These are phyloP conservation scores for Galeruca laticollis DNA, from an alignment of 2,888 invertebrate species.

Conservation along the genomic window DNA sequence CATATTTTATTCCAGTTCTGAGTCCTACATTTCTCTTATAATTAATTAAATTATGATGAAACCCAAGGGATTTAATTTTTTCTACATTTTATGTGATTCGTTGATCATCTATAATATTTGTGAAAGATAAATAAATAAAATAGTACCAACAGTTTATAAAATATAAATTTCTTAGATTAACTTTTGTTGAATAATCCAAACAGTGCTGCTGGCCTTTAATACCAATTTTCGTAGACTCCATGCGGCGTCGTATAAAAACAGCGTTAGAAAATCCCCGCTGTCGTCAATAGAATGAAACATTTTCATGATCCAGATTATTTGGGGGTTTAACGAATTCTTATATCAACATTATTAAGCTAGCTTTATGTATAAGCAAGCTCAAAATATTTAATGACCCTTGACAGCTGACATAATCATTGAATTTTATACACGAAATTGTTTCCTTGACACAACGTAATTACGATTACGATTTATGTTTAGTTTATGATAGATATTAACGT, in stretches of 20 bases:
- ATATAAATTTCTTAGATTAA: neutral
- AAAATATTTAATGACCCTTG: conserved; percentile 37
- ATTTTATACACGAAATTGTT: conserved; percentile 12
- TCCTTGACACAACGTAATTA: conserved; percentile 4
- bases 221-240: conserved; percentile 21
- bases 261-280: conserved; percentile 23
- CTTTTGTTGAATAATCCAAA: neutral
- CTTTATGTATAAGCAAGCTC: conserved; percentile 26
- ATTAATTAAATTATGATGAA: too few species aligned
- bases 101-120: conserved; percentile 4
- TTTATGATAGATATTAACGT: neutral
- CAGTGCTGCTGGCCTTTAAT: conserved; percentile 5
- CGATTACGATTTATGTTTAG: neutral
- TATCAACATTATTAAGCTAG: conserved; percentile 32
- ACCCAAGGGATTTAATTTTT: too few species aligned
- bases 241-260: conserved; percentile 14
- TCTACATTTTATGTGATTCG: too few species aligned
- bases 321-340: conserved; percentile 32
- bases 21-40: too few species aligned
- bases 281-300: conserved; percentile 30
- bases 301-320: conserved; percentile 32
- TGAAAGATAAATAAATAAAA: neutral
- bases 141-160: neutral
- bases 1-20: conserved; percentile 6
- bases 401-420: conserved; percentile 29